Base-by-base conservation (phyloP, 2,888 invertebrate genomes). In the Noctua pronuba region DNA sequence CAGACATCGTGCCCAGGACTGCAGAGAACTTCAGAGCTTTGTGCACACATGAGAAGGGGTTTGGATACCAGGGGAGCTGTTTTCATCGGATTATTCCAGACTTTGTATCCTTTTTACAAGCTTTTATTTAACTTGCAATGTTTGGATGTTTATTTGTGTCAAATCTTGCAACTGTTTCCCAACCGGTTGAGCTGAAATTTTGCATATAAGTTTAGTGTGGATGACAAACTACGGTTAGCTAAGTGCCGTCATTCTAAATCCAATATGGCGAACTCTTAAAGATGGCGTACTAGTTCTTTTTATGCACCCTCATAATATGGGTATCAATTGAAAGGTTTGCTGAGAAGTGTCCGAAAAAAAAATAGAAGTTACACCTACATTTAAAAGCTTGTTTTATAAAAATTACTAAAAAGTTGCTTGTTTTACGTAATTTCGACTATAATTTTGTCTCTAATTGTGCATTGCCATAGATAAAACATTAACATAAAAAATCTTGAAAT, bases 41-140 rank as follows among this genome's bases (percentile, higher is more conserved):
- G 31, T 99, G 99, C 92, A 99, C 99, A 0, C 98, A 99, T 93
- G 99, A 99, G 93, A 99, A 99, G 93, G 99, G 99, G 0, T 99
- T 98, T 93, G 99, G 99, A 0, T 99, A 98, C 95, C 99, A 99
- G 95, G 99, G 98, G 7, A 98, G 98, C 92, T 96, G 97, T 62
- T 98, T 99, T 92, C 99, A 99, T 93, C 96, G 99, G 90, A 98
- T 99, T 76, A 99, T 99, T 94, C 99, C 99, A n/a, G 99, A 99
- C 92, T 99, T 99, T 97, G 99, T 99, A 98, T 97, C 97, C 97
- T 97, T 97, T 96, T 86, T 58, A 28, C 28, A 58, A 28, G 28
- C 28, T n/a, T 58, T 28, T 58, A 16, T 16, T 16, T 58, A 28
- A 28, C 16, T 2, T 16, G 7, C 28, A 28, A 28, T 58, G 28